These are phyloP conservation scores for Trichogramma pretiosum DNA, from an alignment of 1,140 invertebrate species.

Conservation along the genomic window DNA sequence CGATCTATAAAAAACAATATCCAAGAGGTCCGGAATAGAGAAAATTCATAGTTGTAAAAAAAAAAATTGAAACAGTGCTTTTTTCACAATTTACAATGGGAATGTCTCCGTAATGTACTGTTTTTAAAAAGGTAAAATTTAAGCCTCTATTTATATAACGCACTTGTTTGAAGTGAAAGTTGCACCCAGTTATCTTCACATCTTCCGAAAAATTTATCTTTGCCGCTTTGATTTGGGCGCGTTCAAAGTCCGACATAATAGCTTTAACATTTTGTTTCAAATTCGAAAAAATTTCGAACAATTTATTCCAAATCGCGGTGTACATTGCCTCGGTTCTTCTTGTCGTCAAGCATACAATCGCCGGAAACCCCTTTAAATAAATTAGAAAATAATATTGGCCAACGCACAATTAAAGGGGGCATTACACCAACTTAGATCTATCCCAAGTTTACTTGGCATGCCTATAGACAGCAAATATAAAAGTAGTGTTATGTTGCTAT, in stretches of 20 bases:
- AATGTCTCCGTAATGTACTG: no score
- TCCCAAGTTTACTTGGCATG: no score
- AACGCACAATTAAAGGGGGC: no score
- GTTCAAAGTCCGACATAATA: not conserved
- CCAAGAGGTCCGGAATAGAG: no score
- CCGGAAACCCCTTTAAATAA: not conserved
- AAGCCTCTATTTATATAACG: not conserved
- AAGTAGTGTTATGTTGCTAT: no score
- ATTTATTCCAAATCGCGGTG: not conserved
- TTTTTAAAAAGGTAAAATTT: slow-evolving; percentile 1
- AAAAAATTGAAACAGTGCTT: no score
- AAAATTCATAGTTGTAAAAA: no score
- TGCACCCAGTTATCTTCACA: slow-evolving; percentile 4
- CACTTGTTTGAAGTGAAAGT: not conserved
- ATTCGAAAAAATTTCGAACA: not conserved
- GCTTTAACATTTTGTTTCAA: not conserved
- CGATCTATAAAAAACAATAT: no score
- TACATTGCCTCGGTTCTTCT: not conserved
- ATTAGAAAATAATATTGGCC: no score
- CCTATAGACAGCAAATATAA: no score
- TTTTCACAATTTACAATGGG: no score
- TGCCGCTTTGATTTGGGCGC: not conserved
- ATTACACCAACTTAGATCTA: no score
- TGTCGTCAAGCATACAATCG: not conserved
- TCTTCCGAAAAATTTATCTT: not conserved